These are phyloP conservation scores for Myiopsitta monachus DNA, from an alignment of 2,113 vertebrate genomes.

Conservation along the genomic window DNA sequence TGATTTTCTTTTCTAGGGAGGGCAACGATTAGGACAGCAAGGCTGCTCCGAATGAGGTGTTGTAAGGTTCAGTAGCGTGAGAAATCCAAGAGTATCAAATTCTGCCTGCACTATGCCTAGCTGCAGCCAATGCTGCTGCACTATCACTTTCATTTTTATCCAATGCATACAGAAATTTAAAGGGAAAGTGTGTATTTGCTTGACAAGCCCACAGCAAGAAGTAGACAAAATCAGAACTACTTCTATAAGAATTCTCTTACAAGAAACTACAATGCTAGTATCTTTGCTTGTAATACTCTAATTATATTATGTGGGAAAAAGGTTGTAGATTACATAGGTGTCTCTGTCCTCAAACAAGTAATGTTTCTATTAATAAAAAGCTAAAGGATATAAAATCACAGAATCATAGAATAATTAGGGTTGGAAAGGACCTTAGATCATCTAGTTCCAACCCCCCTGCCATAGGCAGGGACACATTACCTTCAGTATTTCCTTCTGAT, in stretches of 20 bases:
- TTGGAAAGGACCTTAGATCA: too few species aligned
- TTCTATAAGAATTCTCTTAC: not conserved
- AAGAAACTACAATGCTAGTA: not conserved
- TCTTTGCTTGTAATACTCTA: not conserved
- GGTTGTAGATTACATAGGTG: not conserved
- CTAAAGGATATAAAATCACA: not conserved
- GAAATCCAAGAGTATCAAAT: constrained; percentile 58
- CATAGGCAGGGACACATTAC: constrained; percentile 63
- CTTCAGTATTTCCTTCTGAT: constrained; percentile 93
- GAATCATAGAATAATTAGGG: too few species aligned
- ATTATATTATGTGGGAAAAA: not conserved
- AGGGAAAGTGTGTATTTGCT: not conserved
- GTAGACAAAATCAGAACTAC: not conserved
- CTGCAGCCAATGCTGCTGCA: constrained; percentile 34
- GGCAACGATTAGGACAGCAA: not conserved
- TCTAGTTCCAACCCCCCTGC: too few species aligned
- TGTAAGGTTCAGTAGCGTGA: constrained; percentile 18
- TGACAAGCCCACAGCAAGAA: not conserved
- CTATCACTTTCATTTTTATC: constrained; percentile 69
- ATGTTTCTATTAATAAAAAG: not conserved
- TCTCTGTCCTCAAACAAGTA: not conserved
- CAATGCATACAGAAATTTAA: constrained; percentile 14
- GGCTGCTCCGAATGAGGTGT: not conserved
- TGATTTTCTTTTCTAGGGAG: not conserved
- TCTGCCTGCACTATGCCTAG: constrained; percentile 56